These are phyloP conservation scores for Crossocerus cetratus DNA, from an alignment of 2,888 invertebrate genomes.

Conservation along the genomic window DNA sequence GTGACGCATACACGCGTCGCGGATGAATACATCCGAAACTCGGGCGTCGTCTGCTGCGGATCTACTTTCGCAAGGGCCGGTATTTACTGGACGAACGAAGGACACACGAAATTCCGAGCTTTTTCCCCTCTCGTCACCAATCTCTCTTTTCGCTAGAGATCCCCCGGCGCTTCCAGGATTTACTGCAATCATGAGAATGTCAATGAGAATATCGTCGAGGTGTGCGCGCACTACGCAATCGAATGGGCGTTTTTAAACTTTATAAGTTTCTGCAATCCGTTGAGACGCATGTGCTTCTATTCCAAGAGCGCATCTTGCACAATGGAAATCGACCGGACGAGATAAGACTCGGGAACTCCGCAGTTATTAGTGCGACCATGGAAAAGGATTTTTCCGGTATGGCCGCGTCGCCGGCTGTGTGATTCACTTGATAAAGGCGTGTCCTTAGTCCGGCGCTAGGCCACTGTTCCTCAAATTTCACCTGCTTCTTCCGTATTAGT, in stretches of 20 bases:
- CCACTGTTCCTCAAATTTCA: slow-evolving; percentile 12
- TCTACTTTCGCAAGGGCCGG: slow-evolving; percentile 52
- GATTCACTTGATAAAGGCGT: slow-evolving; percentile 54
- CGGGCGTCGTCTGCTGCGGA: slow-evolving; percentile 64
- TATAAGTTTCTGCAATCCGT: too few relatives aligned
- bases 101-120: neutral
- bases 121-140: neutral
- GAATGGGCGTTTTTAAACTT: too few relatives aligned
- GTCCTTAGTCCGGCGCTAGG: slow-evolving; percentile 20
- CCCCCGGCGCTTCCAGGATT: neutral
- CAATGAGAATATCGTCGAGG: too few relatives aligned
- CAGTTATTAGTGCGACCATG: too few relatives aligned
- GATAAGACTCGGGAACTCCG: too few relatives aligned
- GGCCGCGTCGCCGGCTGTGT: slow-evolving; percentile 17
- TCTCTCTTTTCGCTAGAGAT: neutral
- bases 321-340: too few relatives aligned
- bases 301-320: too few relatives aligned
- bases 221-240: too few relatives aligned
- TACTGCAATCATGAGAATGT: neutral
- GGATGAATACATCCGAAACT: slow-evolving; percentile 54
- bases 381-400: slow-evolving; percentile 3
- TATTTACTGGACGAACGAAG: slow-evolving; percentile 3
- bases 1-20: slow-evolving; percentile 49
- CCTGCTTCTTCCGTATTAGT: too few relatives aligned
- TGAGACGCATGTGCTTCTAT: too few relatives aligned